A percentile compares a stretch with the other conserved stretches of the same genome.
Conservation (phyloP, 1,140 invertebrate species). For the Drosophila parabipectinata region DNA sequence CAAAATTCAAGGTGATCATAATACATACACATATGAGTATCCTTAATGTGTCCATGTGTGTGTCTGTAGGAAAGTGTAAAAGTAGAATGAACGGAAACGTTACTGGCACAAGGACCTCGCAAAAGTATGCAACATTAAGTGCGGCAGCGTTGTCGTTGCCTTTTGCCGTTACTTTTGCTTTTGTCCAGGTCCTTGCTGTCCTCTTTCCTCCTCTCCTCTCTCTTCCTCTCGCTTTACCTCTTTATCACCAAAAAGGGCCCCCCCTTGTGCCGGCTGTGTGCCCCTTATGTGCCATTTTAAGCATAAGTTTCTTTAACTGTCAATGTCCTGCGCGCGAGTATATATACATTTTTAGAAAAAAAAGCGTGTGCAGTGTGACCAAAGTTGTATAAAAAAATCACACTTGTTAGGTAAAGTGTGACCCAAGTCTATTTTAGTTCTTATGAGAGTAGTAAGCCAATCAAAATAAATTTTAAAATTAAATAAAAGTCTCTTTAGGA, state of each 20-base stretch:
- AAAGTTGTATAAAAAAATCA: neutral
- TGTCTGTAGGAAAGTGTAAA: constrained; percentile 44
- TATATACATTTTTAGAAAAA: neutral
- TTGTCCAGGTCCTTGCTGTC: neutral
- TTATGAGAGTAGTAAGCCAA: too few relatives aligned
- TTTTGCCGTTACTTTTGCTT: constrained; percentile 8
- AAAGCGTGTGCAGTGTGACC: neutral
- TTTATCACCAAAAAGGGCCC: neutral
- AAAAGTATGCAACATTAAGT: constrained; percentile 81
- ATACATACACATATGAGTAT: neutral
- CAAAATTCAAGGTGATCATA: constrained; percentile 26
- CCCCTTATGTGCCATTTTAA: constrained; percentile 72
- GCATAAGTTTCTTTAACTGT: constrained; percentile 53
- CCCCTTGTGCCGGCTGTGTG: constrained; percentile 1
- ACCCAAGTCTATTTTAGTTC: too few relatives aligned
- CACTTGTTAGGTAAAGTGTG: too few relatives aligned
- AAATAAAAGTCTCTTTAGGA: too few relatives aligned
- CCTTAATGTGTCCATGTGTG: constrained; percentile 13
- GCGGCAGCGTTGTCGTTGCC: constrained; percentile 42
- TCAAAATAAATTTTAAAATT: too few relatives aligned
- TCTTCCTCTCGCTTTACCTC: neutral
- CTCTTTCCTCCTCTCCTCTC: neutral
- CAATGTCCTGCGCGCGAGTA: constrained; percentile 29
- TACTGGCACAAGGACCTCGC: constrained; percentile 76
- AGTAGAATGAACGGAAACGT: constrained; percentile 79